These are phyloP conservation scores for Glossophaga mutica DNA, from an alignment of 2,797 vertebrate species.

Conservation along the genomic window DNA sequence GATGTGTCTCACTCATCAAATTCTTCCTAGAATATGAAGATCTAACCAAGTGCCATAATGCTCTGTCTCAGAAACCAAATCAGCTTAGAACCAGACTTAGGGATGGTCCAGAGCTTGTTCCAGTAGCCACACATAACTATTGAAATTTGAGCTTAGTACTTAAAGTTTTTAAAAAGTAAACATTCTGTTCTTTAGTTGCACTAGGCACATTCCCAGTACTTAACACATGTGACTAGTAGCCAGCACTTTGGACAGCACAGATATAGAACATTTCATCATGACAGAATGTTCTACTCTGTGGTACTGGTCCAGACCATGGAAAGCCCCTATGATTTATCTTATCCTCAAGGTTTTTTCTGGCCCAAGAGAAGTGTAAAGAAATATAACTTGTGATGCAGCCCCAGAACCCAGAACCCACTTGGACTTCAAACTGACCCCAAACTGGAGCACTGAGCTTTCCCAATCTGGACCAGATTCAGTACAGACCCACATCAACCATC, in stretches of 20 bases:
- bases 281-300: background rate
- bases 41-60: background rate
- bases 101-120: background rate
- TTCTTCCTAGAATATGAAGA: background rate
- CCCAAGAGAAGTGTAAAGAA: background rate
- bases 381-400: background rate
- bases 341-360: background rate
- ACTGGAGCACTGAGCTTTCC: background rate
- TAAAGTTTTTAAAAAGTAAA: background rate
- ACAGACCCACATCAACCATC: background rate
- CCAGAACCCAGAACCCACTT: slow-evolving; percentile 15
- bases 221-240: background rate
- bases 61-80: background rate
- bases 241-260: background rate
- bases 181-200: background rate
- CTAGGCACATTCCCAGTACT: background rate
- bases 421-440: slow-evolving; percentile 28
- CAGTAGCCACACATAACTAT: background rate
- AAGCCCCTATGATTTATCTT: background rate
- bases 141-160: background rate
- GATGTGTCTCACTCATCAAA: background rate
- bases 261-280: background rate
- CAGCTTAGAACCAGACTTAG: background rate
- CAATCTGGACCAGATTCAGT: background rate
- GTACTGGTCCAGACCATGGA: background rate